Evolutionary conservation across 2,797 vertebrate genomes (phyloP).

Genomic region (Etheostoma nigrum): DNA sequence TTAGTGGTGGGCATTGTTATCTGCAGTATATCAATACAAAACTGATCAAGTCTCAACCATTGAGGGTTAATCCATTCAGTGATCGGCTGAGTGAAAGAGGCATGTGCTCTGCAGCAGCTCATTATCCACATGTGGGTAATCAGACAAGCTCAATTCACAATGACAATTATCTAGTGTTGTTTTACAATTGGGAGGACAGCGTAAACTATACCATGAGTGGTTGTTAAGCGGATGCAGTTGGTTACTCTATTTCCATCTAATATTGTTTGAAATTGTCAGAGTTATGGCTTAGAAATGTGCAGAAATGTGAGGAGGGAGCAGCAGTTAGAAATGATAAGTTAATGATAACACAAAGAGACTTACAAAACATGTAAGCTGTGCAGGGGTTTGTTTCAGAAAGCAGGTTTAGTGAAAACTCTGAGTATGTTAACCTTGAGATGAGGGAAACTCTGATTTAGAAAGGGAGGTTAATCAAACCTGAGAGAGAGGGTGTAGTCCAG

Average conservation of each 20-base stretch:
- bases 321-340: too few species aligned
- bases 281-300: too few species aligned
- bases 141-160: conserved; percentile 7
- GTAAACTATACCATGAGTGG: neutral
- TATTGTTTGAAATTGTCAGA: too few species aligned
- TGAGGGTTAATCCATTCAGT: conserved; percentile 22
- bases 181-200: neutral
- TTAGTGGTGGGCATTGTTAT: neutral
- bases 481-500: too few species aligned
- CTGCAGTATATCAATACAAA: neutral
- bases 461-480: too few species aligned
- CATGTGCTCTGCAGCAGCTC: conserved; percentile 14
- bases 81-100: neutral
- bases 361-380: too few species aligned
- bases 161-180: conserved; percentile 3
- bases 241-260: neutral
- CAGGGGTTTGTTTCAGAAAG: too few species aligned
- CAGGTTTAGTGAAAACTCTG: too few species aligned
- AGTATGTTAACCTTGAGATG: too few species aligned
- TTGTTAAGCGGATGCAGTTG: neutral
- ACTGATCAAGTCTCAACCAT: neutral
- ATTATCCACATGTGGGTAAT: conserved; percentile 34
- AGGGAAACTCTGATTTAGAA: too few species aligned
- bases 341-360: too few species aligned
- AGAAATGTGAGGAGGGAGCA: too few species aligned